Base-by-base conservation (phyloP, 2,888 invertebrate species). In the Chromoteleia sp. region DNA sequence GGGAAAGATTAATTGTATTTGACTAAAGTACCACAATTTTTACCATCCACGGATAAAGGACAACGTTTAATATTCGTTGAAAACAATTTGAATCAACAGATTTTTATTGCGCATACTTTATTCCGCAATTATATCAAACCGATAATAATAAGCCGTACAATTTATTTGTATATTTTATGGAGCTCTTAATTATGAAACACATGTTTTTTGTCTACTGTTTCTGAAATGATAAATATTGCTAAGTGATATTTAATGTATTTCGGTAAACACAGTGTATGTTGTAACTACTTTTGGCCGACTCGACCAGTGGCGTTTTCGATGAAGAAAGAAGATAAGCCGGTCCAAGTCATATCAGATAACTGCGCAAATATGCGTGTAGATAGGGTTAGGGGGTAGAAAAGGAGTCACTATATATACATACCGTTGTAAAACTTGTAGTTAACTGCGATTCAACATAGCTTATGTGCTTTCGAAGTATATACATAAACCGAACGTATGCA, bases 291-390 rank as follows among this genome's bases (percentile, higher is more conserved):
- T 85, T 84, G 86, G 85, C 85, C 84, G 85, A 85, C 74, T 82
- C 80, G 87, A 87, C 87, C 86, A 87, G 87, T 87, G 85, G 73
- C 78, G 61, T 74, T 78, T 78, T 19, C 84, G 89, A 90, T 89
- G 83, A 84, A 84, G 85, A 84, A 86, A 81, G 52, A 75, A 81
- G 89, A 90, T 89, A 89, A 81, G 84, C 71, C 58, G 82, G 84
- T 84, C 79, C 85, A 76, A 81, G 84, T 84, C 84, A 83, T 89
- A 88, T 89, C 88, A 87, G 88, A 89, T 87, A 86, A 85, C 85
- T 81, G 81, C 76, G 83, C 83, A 86, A 85, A 86, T 86, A 85
- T 85, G 84, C 84, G 81, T 67, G 61, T 80, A 71, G 83, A 19
- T 75, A 67, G 86, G 85, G 85, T 84, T 87, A 84, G 12, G 73